Conservation (phyloP, 2,888 invertebrate species). For the Meiosimyza platycephala region DNA sequence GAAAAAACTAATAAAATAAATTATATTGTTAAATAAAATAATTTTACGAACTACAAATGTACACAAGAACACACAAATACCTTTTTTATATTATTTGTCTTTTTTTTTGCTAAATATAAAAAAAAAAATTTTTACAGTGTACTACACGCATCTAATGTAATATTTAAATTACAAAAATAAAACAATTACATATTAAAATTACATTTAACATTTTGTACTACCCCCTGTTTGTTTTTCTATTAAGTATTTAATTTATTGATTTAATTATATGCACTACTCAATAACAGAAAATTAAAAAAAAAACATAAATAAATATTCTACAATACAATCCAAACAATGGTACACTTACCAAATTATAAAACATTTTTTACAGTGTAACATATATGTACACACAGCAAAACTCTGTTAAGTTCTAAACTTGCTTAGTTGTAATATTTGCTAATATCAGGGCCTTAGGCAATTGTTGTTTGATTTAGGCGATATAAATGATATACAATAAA, state of each 20-base stretch:
- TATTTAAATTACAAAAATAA: not conserved
- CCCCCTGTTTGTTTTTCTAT: too few species aligned
- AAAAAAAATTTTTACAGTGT: slow-evolving; percentile 27
- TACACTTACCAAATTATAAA: not conserved
- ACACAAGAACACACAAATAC: slow-evolving; percentile 14
- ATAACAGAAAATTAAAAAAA: too few species aligned
- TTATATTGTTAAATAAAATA: slow-evolving; percentile 35
- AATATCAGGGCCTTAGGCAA: too few species aligned
- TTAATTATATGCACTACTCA: too few species aligned
- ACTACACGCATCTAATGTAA: not conserved
- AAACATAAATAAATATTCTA: too few species aligned
- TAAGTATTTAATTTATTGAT: too few species aligned
- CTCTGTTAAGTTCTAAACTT: not conserved
- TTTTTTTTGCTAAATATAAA: slow-evolving; percentile 3
- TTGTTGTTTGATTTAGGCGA: too few species aligned
- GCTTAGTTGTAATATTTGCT: not conserved
- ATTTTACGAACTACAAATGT: slow-evolving; percentile 14
- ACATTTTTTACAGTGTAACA: slow-evolving; percentile 23
- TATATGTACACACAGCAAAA: slow-evolving; percentile 19
- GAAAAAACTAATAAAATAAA: slow-evolving; percentile 17
- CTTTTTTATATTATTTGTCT: not conserved
- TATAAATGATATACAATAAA: too few species aligned
- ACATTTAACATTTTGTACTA: too few species aligned
- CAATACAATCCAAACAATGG: too few species aligned
- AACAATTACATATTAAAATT: too few species aligned